Base-by-base conservation (phyloP, 2,888 invertebrate genomes). In the Amphimallon solstitiale region DNA sequence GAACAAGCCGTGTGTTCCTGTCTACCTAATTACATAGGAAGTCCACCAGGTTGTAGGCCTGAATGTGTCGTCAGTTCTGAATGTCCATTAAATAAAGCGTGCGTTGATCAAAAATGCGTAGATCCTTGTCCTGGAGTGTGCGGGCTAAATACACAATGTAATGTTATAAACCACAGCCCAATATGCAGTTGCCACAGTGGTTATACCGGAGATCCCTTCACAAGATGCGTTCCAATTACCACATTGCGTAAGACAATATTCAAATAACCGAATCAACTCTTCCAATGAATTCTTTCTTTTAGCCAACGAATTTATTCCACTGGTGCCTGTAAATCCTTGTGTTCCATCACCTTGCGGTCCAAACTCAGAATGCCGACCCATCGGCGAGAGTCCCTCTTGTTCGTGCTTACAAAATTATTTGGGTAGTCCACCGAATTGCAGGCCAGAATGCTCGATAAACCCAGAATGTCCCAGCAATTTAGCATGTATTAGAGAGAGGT, bases 1-100 rank as follows among this genome's bases (percentile, higher is more conserved):
- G 86, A 86, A 10, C 89, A 90, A 74, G 91, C 92, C 4, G 89
- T 88, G 6, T 94, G 94, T 77, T 89, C 91, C 17, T 94, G 94
- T 77, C 82, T 89, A 76, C 86, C 89, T 5, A 86, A 87, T 69
- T 92, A 89, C 74, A 83, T 89, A 23, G 93, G 93, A 14, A 87
- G 88, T 74, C 93, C 93, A 14, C 90, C 90, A 66, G 88, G 89
- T 10, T 93, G 92, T 78, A 85, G 92, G 72, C 93, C 92, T 7
- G 92, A 92, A 81, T 94, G 93, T 78, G 88, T 90, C 23, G 85
- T 90, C 29, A 93, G 91, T 75, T 88, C 90, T 0, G 93, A 93
- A 80, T 94, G 94, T 79, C 78, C 89, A 1, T 83, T 85, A 14
- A 87, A 90, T 71, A 88, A 87, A 76, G 90, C 93, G 2, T 94